phyloP scores from a whole-genome alignment of 2,888 invertebrate genomes.

The Pediacus dermestoides region DNA sequence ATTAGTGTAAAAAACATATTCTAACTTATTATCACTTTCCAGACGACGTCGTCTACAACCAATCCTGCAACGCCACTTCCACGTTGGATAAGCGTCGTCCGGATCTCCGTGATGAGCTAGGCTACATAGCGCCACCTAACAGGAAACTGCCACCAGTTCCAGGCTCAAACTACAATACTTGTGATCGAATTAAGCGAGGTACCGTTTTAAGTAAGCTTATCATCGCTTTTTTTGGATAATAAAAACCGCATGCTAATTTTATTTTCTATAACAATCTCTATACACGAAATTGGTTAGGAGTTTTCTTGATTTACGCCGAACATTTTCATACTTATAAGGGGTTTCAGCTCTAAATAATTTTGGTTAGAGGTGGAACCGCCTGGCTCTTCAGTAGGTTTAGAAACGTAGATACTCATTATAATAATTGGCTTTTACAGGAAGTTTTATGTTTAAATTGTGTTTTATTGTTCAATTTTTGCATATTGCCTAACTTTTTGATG shows the following conservation, averaged over 20 bases:
- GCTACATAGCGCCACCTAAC: slow-evolving; percentile 91
- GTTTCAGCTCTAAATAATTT: too few relatives aligned
- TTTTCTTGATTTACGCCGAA: too few relatives aligned
- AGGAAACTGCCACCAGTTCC: slow-evolving; percentile 89
- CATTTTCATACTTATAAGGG: too few relatives aligned
- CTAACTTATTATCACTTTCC: slow-evolving; percentile 30
- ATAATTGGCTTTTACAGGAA: too few relatives aligned
- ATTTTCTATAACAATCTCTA: slow-evolving; percentile 27
- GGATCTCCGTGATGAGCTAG: slow-evolving; percentile 81
- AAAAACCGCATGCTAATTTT: slow-evolving; percentile 31
- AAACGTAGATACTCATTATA: too few relatives aligned
- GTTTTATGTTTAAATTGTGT: too few relatives aligned
- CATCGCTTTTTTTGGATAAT: slow-evolving; percentile 25
- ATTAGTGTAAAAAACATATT: too few relatives aligned
- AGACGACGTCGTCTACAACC: slow-evolving; percentile 92
- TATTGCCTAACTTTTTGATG: too few relatives aligned
- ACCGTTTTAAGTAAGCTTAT: slow-evolving; percentile 79
- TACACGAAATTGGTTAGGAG: too few relatives aligned
- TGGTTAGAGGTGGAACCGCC: too few relatives aligned
- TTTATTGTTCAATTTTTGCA: too few relatives aligned
- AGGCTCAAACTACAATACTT: slow-evolving; percentile 90
- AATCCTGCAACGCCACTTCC: slow-evolving; percentile 60
- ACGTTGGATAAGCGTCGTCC: slow-evolving; percentile 82
- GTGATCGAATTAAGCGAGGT: slow-evolving; percentile 91
- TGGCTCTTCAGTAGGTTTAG: too few relatives aligned